A percentile compares a stretch with the other conserved stretches of the same genome.
These are phyloP conservation scores for Trichonephila clavipes DNA, from an alignment of 1,140 invertebrate species.

Conservation along the genomic window DNA sequence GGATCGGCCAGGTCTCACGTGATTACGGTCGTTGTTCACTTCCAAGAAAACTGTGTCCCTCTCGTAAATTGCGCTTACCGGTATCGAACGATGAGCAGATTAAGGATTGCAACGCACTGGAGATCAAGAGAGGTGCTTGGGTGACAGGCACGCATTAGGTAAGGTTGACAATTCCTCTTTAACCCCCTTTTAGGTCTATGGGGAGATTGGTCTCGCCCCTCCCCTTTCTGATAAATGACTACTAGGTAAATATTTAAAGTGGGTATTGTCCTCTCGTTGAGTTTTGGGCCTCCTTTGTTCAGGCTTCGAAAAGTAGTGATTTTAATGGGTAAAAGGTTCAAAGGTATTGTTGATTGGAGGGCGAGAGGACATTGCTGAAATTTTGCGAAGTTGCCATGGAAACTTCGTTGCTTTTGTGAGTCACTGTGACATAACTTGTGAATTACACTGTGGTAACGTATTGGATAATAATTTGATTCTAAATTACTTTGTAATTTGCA, in stretches of 20 bases:
- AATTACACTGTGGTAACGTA: too few relatives aligned
- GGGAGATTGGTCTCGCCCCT: not conserved
- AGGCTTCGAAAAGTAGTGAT: not conserved
- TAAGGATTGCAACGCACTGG: not conserved
- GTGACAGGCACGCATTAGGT: conserved; percentile 11
- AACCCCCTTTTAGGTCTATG: not conserved
- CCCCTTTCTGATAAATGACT: not conserved
- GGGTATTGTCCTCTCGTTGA: not conserved
- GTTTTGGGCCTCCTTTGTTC: not conserved
- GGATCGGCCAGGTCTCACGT: conserved; percentile 5
- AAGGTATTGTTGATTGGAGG: too few relatives aligned
- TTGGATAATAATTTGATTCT: too few relatives aligned
- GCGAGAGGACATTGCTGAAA: too few relatives aligned
- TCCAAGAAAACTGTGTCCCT: conserved; percentile 11
- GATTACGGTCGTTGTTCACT: not conserved
- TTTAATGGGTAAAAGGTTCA: too few relatives aligned
- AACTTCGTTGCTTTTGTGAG: too few relatives aligned
- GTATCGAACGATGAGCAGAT: conserved; percentile 3
- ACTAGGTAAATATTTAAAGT: not conserved
- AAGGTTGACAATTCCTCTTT: conserved; percentile 5
- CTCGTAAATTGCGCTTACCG: not conserved
- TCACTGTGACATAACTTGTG: too few relatives aligned
- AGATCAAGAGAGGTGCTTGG: not conserved
- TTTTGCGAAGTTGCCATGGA: too few relatives aligned
- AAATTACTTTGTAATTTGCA: too few relatives aligned